Evolutionary conservation across 1,140 invertebrate species (phyloP), one percentile per base, ranked within the genome.

Genomic region (Drosophila pruinosa): DNA sequence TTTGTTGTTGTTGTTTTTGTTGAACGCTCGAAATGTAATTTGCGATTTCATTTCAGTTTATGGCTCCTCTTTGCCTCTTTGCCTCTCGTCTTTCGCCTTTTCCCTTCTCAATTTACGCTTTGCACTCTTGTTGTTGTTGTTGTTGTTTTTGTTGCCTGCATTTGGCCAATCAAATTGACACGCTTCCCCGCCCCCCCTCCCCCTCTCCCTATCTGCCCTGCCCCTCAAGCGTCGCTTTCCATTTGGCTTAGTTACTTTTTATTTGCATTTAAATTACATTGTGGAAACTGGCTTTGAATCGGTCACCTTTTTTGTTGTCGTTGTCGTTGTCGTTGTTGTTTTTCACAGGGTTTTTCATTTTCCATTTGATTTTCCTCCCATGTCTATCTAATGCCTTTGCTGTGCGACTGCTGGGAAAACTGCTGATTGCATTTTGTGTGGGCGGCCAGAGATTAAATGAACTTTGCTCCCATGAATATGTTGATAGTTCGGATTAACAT

Each of bases 241-340:
- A 67, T 47, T 58, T 65, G 63, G 45, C 45, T 67, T 72, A 67
- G 68, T 34, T 57, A 71, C 68, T 41, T 63, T n/a, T 75, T 61
- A 82, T 81, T 81, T 81, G 78, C 78, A 81, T 81, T 81, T 81
- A 81, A 82, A 82, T 81, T 82, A 73, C 63, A 62, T 78, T 75
- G 50, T 53, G 71, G 67, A 53, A 72, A 47, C 43, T 61, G 38
- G 61, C 54, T 64, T 58, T 39, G 47, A 70, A 75, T 59, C 50
- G 63, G 21, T 67, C 43, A 72, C 43, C 43, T 71, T 48, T 56
- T 68, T 41, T 17, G 26, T 53, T 53, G 39, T 7, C 26, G 48
- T 36, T 65, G 31, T 8, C 36, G 21, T 36, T 54, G 36, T 26
- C 28, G 17, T 63, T 62, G 72, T 57, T 24, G 28, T 48, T 72